Conservation (phyloP, 2,888 invertebrate species). For the Myopa tessellatipennis region DNA sequence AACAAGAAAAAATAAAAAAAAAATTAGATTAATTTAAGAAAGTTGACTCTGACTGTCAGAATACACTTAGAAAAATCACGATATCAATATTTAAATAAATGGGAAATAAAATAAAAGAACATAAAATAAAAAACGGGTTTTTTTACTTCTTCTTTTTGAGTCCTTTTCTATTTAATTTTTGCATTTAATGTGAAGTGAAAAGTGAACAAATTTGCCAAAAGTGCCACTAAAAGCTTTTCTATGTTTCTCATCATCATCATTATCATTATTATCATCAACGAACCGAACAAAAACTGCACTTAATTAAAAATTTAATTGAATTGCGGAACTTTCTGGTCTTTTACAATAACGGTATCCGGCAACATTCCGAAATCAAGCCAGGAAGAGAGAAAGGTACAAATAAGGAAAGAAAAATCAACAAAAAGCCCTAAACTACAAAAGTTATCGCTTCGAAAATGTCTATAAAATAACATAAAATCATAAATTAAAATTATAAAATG, state of each 20-base stretch:
- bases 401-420: constrained; percentile 29
- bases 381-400: background rate
- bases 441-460: too few relatives aligned
- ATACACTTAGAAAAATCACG: background rate
- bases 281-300: constrained; percentile 26
- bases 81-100: constrained; percentile 3
- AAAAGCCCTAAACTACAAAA: too few relatives aligned
- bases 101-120: background rate
- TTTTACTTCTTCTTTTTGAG: background rate
- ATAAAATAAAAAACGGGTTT: background rate
- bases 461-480: too few relatives aligned
- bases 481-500: too few relatives aligned
- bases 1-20: background rate
- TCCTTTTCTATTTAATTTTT: background rate
- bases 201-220: background rate
- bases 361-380: background rate
- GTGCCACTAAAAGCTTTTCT: constrained; percentile 8
- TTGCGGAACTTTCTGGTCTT: constrained; percentile 17
- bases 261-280: background rate
- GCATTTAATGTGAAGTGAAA: background rate
- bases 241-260: background rate
- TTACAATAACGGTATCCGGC: too few relatives aligned
- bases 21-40: background rate
- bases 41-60: too few relatives aligned
- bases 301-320: constrained; percentile 42